A percentile compares a stretch with the other conserved stretches of the same genome.
Conservation (phyloP, 1,140 invertebrate genomes). For the Parasteatoda tepidariorum region DNA sequence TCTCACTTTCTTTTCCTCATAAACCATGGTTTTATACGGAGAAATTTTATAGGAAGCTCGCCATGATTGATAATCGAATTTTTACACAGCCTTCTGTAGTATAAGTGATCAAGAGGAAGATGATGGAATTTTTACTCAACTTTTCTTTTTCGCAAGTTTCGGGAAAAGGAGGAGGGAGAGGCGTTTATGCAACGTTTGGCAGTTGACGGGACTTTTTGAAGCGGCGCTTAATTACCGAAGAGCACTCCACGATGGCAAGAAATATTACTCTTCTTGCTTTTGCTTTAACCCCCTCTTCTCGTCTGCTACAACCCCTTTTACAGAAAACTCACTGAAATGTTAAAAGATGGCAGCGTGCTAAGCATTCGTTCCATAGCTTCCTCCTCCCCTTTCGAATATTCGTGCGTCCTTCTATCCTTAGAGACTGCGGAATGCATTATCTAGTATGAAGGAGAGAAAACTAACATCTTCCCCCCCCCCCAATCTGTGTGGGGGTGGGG, state of each 20-base stretch:
- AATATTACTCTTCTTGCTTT: constrained; percentile 13
- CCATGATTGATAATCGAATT: constrained; percentile 58
- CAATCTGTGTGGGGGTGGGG: neutral
- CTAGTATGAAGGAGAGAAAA: neutral
- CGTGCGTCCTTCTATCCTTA: constrained; percentile 26
- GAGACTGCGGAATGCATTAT: constrained; percentile 53
- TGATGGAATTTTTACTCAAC: constrained; percentile 43
- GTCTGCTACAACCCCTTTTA: constrained; percentile 11
- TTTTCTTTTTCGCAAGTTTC: constrained; percentile 3
- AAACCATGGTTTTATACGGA: neutral
- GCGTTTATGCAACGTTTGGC: constrained; percentile 54
- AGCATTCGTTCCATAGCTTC: neutral
- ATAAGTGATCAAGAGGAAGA: constrained; percentile 44
- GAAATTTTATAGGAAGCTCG: neutral
- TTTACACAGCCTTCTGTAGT: neutral
- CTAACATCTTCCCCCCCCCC: neutral
- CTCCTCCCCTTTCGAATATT: neutral
- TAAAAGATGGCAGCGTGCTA: constrained; percentile 37
- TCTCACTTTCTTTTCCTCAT: neutral
- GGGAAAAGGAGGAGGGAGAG: neutral
- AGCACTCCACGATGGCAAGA: constrained; percentile 36
- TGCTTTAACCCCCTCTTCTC: neutral
- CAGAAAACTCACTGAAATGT: constrained; percentile 42
- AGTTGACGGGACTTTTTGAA: constrained; percentile 58
- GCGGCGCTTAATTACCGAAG: constrained; percentile 46